Evolutionary conservation across 2,888 invertebrate genomes (phyloP), one percentile per base, ranked within the genome.

Genomic region (Philopedon plagiatum): DNA sequence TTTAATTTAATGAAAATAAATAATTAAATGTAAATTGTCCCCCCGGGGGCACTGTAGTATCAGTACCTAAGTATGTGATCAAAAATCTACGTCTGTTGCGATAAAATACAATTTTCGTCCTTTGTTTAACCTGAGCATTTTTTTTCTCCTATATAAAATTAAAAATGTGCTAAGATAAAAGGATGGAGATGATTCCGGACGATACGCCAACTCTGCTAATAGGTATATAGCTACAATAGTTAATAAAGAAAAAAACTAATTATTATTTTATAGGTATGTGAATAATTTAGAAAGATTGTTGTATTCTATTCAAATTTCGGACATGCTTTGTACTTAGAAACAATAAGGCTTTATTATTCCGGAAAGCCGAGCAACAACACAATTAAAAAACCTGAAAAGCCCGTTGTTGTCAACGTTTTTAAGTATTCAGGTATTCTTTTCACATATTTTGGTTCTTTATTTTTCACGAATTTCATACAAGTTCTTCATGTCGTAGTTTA

Each of bases 251-350:
- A 37, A 37, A 41, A 44, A 44, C 15, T 26, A 29, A 29, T 51
- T 51, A 51, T 29, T 51, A 51, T 51, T 51, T 51, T 29, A 13
- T 29, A 54, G 29, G 51, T 29, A 54, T 54, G 51, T 29, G 51
- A 54, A 54, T 54, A 54, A 54, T 54, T 54, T 15, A 54, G 9
- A 29, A 29, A 54, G 15, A 54, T 54, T 54, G 29, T 54, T 54
- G 46, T 54, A 46, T 64, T 64, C 19, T 64, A 64, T 64, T 64
- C 64, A 64, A 64, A 64, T 64, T 64, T 64, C 37, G 64, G 64
- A 64, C 64, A 64, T 64, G 64, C 64, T 54, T 64, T 64, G 54
- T 64, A 64, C 64, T 15, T 54, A 21, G 54, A 64, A 64, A 64
- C 64, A 64, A 64, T 64, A 29, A 37, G 54, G 54, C 39, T 54